Percentiles rank a stretch among this genome's conserved stretches.
phyloP scores from a whole-genome alignment of 2,888 invertebrate genomes.

The Malachius bipustulatus region DNA sequence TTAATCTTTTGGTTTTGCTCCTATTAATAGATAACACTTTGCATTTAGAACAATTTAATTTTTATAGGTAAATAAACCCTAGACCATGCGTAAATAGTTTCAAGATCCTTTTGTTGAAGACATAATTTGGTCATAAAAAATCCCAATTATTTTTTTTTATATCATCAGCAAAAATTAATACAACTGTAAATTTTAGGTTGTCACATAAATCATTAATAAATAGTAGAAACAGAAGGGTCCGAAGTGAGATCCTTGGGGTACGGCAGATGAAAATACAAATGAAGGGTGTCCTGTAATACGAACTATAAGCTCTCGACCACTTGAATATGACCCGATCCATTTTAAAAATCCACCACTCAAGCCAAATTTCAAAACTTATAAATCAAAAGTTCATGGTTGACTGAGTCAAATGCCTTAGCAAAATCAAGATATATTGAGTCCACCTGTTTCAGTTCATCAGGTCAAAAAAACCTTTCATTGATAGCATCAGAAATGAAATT shows the following conservation, averaged over 20 bases:
- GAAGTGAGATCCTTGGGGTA: constrained; percentile 3
- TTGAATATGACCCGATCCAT: constrained; percentile 4
- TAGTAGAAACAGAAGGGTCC: constrained; percentile 4
- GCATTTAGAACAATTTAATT: too few species aligned
- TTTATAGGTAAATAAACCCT: too few species aligned
- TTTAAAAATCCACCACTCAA: constrained; percentile 4
- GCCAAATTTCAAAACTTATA: constrained; percentile 8
- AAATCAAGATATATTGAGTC: constrained; percentile 5
- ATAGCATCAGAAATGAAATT: constrained; percentile 6
- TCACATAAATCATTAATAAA: constrained; percentile 4
- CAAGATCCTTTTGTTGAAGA: constrained; percentile 5
- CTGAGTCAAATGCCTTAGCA: constrained; percentile 6
- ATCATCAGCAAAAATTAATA: constrained; percentile 5
- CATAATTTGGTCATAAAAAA: constrained; percentile 5
- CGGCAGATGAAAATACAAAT: constrained; percentile 1
- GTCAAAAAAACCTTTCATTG: background rate
- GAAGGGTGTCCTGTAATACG: constrained; percentile 6
- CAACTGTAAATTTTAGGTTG: constrained; percentile 4
- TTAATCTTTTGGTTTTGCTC: too few species aligned
- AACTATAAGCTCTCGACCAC: constrained; percentile 4
- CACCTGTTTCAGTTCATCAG: constrained; percentile 3
- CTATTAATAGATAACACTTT: too few species aligned
- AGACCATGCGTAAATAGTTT: too few species aligned
- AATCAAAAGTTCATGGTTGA: constrained; percentile 5
- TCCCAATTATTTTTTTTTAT: background rate